Evolutionary conservation across 2,888 invertebrate species (phyloP).

Genomic region (Tromatobia lineatoria): DNA sequence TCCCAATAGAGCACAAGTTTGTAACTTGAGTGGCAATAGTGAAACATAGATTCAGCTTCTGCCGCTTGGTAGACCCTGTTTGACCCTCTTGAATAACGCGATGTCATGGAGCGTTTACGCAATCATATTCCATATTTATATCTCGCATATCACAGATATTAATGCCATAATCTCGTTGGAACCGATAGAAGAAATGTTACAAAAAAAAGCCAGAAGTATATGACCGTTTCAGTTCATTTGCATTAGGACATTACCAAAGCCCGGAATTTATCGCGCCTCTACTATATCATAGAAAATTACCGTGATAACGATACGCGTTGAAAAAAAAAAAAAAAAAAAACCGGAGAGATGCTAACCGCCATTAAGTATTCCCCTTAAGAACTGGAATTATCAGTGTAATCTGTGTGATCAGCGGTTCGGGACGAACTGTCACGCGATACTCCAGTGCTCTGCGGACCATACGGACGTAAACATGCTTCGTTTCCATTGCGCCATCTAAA

Average conservation of each 20-base stretch:
- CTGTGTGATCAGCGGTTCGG: not conserved
- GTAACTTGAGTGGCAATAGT: too few species aligned
- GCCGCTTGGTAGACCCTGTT: not conserved
- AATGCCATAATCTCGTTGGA: too few species aligned
- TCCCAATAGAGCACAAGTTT: not conserved
- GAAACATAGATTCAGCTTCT: too few species aligned
- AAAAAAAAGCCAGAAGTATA: too few species aligned
- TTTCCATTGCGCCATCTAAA: not conserved
- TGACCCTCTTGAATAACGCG: conserved; percentile 35
- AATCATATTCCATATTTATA: conserved; percentile 24
- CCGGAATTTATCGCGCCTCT: not conserved
- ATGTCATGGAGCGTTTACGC: conserved; percentile 40
- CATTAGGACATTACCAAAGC: not conserved
- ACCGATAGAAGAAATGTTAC: too few species aligned
- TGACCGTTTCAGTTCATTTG: not conserved
- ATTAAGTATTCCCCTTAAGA: not conserved
- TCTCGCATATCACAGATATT: too few species aligned
- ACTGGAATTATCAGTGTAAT: not conserved
- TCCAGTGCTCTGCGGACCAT: conserved; percentile 19
- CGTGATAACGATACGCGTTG: too few species aligned
- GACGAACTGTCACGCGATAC: not conserved
- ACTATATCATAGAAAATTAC: too few species aligned
- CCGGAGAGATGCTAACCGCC: not conserved
- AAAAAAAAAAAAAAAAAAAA: not conserved
- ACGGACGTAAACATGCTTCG: not conserved